Conservation (phyloP, 2,888 invertebrate species). For the Bembecia ichneumoniformis region DNA sequence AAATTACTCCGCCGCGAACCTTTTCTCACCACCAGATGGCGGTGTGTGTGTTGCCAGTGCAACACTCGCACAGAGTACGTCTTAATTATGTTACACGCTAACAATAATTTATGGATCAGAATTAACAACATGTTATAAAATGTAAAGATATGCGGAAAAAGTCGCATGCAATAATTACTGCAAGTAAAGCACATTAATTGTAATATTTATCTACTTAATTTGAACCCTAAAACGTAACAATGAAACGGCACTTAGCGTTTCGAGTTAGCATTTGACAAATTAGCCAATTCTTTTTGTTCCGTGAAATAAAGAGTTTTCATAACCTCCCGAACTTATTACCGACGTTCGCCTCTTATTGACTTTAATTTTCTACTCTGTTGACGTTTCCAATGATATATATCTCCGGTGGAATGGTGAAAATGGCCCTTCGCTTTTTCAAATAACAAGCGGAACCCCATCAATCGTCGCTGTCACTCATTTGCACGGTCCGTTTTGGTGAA, state of each 20-base stretch:
- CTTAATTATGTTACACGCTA: no score
- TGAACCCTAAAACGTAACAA: conserved; percentile 28
- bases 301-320: conserved; percentile 47
- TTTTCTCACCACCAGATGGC: no score
- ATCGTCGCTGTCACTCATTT: conserved; percentile 64
- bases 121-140: no score
- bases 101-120: no score
- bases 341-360: conserved; percentile 53
- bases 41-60: no score
- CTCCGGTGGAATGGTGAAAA: conserved; percentile 51
- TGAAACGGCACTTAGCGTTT: conserved; percentile 51
- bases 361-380: conserved; percentile 70
- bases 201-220: background rate
- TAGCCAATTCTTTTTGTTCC: conserved; percentile 51
- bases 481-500: conserved; percentile 50
- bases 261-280: conserved; percentile 55
- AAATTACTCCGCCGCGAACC: no score
- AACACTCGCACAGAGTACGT: no score
- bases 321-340: conserved; percentile 53
- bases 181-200: conserved; percentile 8
- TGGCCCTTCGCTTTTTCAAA: conserved; percentile 68
- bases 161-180: background rate
- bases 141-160: no score
- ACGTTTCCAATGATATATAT: conserved; percentile 67
- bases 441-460: conserved; percentile 63